phyloP scores from a whole-genome alignment of 2,888 invertebrate species.

The Drosophila kambysellisi region DNA sequence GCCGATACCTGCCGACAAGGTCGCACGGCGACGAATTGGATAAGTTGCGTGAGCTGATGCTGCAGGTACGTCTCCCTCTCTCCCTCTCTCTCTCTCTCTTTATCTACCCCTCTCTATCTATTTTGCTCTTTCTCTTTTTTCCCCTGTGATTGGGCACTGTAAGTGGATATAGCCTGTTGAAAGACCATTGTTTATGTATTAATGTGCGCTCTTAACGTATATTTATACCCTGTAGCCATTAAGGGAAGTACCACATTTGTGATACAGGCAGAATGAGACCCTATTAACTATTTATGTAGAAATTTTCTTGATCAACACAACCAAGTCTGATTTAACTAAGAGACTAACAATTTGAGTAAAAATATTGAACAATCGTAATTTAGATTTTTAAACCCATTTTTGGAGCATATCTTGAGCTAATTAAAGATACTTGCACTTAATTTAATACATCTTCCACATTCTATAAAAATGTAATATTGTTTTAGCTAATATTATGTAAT shows the following conservation, averaged over 20 bases:
- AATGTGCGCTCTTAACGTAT: constrained; percentile 33
- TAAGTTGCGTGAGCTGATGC: constrained; percentile 86
- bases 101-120: constrained; percentile 62
- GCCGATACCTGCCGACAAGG: constrained; percentile 86
- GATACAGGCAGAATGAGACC: background rate
- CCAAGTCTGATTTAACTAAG: background rate
- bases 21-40: constrained; percentile 86
- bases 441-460: background rate
- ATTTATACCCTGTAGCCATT: constrained; percentile 9
- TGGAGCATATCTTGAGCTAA: background rate
- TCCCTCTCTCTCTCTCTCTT: background rate
- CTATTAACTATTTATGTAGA: background rate
- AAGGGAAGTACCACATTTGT: background rate
- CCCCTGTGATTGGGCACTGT: constrained; percentile 2
- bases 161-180: constrained; percentile 61
- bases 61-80: constrained; percentile 85
- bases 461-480: background rate
- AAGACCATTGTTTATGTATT: constrained; percentile 48
- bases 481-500: background rate
- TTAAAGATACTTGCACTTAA: background rate
- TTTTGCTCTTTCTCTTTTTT: background rate
- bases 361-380: too few relatives aligned
- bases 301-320: background rate
- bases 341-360: too few relatives aligned
- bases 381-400: too few relatives aligned